phyloP scores from a whole-genome alignment of 2,113 vertebrate genomes.

The Dascyllus trimaculatus region DNA sequence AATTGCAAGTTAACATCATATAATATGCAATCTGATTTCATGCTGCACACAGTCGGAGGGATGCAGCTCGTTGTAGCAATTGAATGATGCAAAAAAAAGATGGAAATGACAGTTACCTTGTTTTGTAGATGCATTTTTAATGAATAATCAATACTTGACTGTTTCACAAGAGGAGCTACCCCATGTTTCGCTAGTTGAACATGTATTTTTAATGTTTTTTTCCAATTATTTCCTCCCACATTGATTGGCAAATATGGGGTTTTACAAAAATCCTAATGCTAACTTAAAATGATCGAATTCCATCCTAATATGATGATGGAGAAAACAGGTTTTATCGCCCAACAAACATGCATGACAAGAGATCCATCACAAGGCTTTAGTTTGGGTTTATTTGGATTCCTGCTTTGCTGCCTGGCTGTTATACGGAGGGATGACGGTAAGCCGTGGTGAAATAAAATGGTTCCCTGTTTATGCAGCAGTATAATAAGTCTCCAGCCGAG shows the following conservation, averaged over 20 bases:
- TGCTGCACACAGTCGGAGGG: background rate
- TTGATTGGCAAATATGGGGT: too few species aligned
- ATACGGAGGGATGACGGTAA: background rate
- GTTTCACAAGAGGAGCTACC: background rate
- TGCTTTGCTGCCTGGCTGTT: background rate
- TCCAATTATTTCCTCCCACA: too few species aligned
- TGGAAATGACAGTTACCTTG: background rate
- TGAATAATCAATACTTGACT: background rate
- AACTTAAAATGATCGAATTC: too few species aligned
- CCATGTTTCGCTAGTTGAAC: background rate
- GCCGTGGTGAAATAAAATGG: background rate
- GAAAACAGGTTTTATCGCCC: background rate
- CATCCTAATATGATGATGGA: background rate
- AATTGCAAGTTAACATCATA: background rate
- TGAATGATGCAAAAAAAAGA: background rate
- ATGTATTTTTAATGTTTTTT: background rate
- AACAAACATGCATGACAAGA: too few species aligned
- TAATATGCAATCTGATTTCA: background rate
- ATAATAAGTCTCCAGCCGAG: constrained; percentile 36
- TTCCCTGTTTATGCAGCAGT: constrained; percentile 30
- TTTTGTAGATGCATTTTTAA: background rate
- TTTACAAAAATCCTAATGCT: too few species aligned
- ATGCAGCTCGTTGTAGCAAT: too few species aligned
- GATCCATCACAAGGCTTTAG: background rate
- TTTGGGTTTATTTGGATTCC: constrained; percentile 2